phyloP scores from a whole-genome alignment of 2,113 vertebrate genomes.

The Gallinago undulata region DNA sequence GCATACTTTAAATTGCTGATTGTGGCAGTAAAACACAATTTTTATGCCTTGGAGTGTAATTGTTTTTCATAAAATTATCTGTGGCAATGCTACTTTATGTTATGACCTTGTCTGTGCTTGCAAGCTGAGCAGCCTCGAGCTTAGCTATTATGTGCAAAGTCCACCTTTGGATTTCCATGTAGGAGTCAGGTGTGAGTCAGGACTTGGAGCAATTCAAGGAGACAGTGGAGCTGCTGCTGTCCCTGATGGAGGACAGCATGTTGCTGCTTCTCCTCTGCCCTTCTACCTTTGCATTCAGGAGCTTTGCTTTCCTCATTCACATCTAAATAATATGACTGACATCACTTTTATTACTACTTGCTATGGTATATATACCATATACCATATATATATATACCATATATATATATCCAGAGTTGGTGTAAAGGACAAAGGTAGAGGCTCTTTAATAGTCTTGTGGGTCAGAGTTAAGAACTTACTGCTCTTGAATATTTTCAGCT shows the following conservation, averaged over 20 bases:
- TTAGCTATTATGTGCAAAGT: background rate
- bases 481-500: background rate
- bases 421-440: background rate
- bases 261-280: background rate
- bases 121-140: background rate
- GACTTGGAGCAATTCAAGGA: background rate
- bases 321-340: background rate
- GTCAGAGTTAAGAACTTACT: background rate
- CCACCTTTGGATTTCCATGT: background rate
- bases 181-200: background rate
- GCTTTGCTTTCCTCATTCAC: background rate
- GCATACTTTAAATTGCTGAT: slow-evolving; percentile 24
- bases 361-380: too few species aligned
- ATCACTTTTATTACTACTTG: background rate
- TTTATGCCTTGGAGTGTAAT: slow-evolving; percentile 7
- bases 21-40: background rate
- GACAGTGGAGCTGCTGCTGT: background rate
- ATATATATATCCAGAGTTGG: background rate
- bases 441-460: background rate
- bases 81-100: background rate
- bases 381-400: too few species aligned
- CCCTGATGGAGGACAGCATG: background rate
- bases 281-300: background rate
- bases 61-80: slow-evolving; percentile 7
- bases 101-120: background rate